Base-by-base conservation (phyloP, 2,888 invertebrate genomes). In the Harmothoe impar region DNA sequence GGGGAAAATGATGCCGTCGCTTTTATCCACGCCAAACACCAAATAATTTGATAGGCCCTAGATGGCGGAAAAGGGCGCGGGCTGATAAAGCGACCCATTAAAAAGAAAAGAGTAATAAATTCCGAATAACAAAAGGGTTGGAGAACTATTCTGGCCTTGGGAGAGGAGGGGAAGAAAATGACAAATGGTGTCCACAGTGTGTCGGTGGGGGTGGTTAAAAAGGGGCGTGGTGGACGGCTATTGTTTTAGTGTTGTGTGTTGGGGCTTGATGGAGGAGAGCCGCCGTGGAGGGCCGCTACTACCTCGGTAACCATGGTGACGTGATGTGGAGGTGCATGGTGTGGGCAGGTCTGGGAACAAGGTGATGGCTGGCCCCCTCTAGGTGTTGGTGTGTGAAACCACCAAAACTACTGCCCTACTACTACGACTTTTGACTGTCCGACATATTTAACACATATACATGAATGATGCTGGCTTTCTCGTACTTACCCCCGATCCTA, bases 391-490 rank as follows among this genome's bases (percentile, higher is more conserved):
- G 43, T n/a, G 51, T 54, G 86, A 52, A 52, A 86, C 86, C 86
- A 86, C 86, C 56, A 86, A 52, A 54, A 86, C 86, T 86, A 86
- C 86, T 86, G 23, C 25, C 86, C 56, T 54, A 86, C 56, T 56
- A 86, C 56, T 56, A 54, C 25, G 86, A 86, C 86, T 31, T 43
- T 43, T 56, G 86, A 86, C 52, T 86, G 86, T 86, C 54, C 51
- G 86, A 86, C 86, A 86, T 86, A 86, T 86, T 81, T 52, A 17
- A 86, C 86, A 86, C 86, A 43, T 43, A 86, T 86, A 86, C 86
- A 86, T 86, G 86, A 86, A 86, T 86, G 86, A 86, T 86, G 86
- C 86, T 86, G 86, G 86, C 86, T 56, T 86, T 86, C 86, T 86
- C 86, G 86, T 86, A 86, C 86, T 86, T 86, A 86, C 54, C 86